A percentile compares a stretch with the other conserved stretches of the same genome.
Conservation (phyloP, 2,797 vertebrate genomes). For the Hyperoplus immaculatus region DNA sequence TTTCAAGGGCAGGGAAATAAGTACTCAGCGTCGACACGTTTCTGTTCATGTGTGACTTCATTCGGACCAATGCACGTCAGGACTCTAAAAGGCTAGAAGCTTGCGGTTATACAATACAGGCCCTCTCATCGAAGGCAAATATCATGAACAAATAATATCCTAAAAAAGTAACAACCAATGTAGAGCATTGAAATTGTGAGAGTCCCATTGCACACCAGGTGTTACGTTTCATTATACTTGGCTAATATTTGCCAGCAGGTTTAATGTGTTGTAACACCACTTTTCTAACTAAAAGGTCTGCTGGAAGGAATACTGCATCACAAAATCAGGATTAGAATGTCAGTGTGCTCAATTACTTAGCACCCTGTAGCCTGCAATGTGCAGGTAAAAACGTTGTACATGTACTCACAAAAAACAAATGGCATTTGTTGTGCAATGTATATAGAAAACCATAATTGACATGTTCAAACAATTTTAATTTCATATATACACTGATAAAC, state of each 20-base stretch:
- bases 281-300: constrained; percentile 10
- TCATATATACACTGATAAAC: not conserved
- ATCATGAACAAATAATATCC: not conserved
- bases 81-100: not conserved
- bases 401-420: not conserved
- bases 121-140: not conserved
- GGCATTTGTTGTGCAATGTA: not conserved
- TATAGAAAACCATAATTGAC: too few species aligned
- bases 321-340: not conserved
- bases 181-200: not conserved
- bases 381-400: not conserved
- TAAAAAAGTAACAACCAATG: constrained; percentile 1
- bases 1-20: constrained; percentile 29
- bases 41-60: constrained; percentile 28
- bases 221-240: constrained; percentile 7
- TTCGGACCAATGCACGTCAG: constrained; percentile 4
- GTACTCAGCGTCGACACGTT: constrained; percentile 14
- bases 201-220: not conserved
- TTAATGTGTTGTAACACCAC: constrained; percentile 11
- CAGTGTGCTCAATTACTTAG: not conserved
- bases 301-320: not conserved
- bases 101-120: constrained; percentile 3
- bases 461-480: not conserved
- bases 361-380: not conserved
- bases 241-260: not conserved